Base-by-base conservation (phyloP, 2,888 invertebrate species). In the Homarus gammarus region DNA sequence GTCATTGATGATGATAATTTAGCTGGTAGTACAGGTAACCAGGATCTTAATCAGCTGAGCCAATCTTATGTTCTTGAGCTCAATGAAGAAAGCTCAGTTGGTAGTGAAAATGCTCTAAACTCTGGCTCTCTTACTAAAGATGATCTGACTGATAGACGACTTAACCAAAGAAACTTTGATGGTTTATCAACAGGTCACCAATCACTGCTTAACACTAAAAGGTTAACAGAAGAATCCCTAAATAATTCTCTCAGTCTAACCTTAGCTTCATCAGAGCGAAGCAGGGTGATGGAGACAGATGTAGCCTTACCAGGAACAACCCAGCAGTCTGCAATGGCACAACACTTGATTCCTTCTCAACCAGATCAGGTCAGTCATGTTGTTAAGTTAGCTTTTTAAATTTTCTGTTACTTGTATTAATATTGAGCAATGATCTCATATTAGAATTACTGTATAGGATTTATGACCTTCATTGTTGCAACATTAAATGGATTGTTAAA, bases 41-140 rank as follows among this genome's bases (percentile, higher is more conserved):
- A 87, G 36, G 38, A 56, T 49, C 40, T 87, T 1, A 27, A 70
- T 56, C 79, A 78, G 51, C n/a, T 87, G 68, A 79, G 51, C 31
- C 86, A 79, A 22, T 79, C 86, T 6, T 87, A 87, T 87, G 86
- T 79, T 1, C 78, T 86, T 51, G 70, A 68, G 33, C 49, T 86
- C 6, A 40, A 78, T 79, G 86, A 86, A 27, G 86, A 70, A 8
- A 86, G 79, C 38, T 86, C 86, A 27, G 64, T 70, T n/a, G 72
- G 79, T 8, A 86, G 86, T 72, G 85, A 82, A 68, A 61, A 68
- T 79, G 70, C 51, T 18, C 79, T 86, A 6, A 79, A 70, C 49
- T 77, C 86, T 51, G 51, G 33, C 10, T 86, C 86, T 3, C 49
- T 70, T 36, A 72, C 31, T 18, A 87, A 87, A 56, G 79, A 87